Evolutionary conservation across 2,797 vertebrate genomes (phyloP).

Genomic region (Semaprochilodus insignis): DNA sequence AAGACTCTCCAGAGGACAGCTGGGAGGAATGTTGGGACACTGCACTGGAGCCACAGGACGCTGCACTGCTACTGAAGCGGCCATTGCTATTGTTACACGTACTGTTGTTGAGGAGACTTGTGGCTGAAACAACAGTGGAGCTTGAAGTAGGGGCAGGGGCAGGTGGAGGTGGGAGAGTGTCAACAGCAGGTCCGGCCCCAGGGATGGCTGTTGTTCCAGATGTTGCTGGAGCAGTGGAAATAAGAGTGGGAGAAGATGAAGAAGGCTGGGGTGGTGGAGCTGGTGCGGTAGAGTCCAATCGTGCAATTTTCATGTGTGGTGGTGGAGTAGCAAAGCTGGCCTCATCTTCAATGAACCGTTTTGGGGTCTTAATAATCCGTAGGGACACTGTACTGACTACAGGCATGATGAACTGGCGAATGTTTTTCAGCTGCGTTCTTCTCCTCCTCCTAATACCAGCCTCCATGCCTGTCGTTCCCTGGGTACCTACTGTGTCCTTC

Average conservation of each 20-base stretch:
- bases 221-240: constrained; percentile 67
- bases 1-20: constrained; percentile 95
- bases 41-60: constrained; percentile 93
- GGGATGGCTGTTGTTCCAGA: constrained; percentile 60
- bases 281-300: constrained; percentile 84
- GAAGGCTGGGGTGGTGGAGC: constrained; percentile 66
- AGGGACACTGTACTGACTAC: constrained; percentile 98
- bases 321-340: constrained; percentile 83
- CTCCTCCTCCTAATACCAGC: constrained; percentile 80
- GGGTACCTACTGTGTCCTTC: constrained; percentile 86
- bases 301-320: constrained; percentile 91
- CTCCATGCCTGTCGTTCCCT: constrained; percentile 73
- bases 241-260: constrained; percentile 58
- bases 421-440: constrained; percentile 94
- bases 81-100: constrained; percentile 75
- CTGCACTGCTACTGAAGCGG: constrained; percentile 85
- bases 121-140: constrained; percentile 44
- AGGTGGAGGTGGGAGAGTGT: constrained; percentile 73
- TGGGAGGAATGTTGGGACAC: constrained; percentile 97
- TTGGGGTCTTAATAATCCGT: constrained; percentile 96
- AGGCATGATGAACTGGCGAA: constrained; percentile 98
- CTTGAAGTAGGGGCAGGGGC: constrained; percentile 64
- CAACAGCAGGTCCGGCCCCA: constrained; percentile 58
- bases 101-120: constrained; percentile 72
- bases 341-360: constrained; percentile 97